Evolutionary conservation across 2,797 vertebrate genomes (phyloP).

Genomic region (Podarcis lilfordi): DNA sequence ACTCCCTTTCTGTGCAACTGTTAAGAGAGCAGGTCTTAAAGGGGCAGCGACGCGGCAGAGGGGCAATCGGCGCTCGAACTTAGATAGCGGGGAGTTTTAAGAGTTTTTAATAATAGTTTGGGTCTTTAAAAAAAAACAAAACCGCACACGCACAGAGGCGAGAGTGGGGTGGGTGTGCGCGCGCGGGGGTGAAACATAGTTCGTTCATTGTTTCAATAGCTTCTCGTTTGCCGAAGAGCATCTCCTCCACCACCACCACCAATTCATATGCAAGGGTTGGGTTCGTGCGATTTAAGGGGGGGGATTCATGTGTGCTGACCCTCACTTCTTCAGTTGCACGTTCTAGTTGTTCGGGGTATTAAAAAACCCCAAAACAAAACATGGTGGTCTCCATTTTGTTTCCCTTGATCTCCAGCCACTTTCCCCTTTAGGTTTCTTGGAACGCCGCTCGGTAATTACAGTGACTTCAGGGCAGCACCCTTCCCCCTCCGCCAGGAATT

Average conservation of each 20-base stretch:
- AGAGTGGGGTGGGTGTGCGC: neutral
- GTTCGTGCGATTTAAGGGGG: conserved; percentile 34
- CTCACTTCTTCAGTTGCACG: conserved; percentile 27
- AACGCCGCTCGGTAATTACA: conserved; percentile 57
- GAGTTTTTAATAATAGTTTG: neutral
- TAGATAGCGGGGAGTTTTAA: neutral
- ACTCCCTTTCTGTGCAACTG: conserved; percentile 86
- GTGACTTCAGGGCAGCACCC: conserved; percentile 64
- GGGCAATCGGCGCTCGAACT: neutral
- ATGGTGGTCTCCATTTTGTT: conserved; percentile 30
- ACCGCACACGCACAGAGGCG: neutral
- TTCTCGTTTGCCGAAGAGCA: conserved; percentile 33
- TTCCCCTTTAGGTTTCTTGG: conserved; percentile 57
- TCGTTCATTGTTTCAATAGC: conserved; percentile 32
- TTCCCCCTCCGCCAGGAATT: conserved; percentile 73
- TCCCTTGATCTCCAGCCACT: conserved; percentile 52
- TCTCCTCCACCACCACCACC: conserved; percentile 7
- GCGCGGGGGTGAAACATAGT: neutral
- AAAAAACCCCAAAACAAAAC: no score
- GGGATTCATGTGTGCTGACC: conserved; percentile 39
- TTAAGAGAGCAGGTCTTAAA: conserved; percentile 79
- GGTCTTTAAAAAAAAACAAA: accelerated
- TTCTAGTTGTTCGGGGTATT: neutral
- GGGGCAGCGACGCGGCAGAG: conserved; percentile 61
- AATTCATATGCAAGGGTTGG: conserved; percentile 41